A percentile compares a stretch with the other conserved stretches of the same genome.
Evolutionary conservation across 2,797 vertebrate genomes (phyloP).

Genomic region (Clarias pachynema): DNA sequence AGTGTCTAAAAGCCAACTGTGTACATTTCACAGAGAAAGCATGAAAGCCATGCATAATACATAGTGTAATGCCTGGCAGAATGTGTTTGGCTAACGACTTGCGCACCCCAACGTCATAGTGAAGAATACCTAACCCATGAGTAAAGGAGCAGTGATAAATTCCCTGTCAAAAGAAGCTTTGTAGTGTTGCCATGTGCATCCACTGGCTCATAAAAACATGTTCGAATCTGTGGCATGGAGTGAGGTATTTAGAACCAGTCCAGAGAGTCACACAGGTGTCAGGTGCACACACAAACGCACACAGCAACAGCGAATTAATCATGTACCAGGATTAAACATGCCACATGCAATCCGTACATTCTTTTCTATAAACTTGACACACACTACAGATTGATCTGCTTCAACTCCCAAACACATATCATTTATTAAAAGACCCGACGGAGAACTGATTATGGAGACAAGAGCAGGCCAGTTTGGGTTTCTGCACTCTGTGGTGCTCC

Average conservation of each 20-base stretch:
- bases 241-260: constrained; percentile 7
- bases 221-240: constrained; percentile 28
- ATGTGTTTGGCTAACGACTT: background rate
- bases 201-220: constrained; percentile 24
- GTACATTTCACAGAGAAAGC: background rate
- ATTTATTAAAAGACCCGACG: background rate
- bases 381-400: background rate
- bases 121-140: constrained; percentile 23
- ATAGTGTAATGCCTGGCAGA: background rate
- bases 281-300: background rate
- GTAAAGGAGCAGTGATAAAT: background rate
- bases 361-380: background rate
- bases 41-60: background rate
- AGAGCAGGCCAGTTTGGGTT: background rate
- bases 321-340: background rate
- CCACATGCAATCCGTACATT: background rate
- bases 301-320: background rate
- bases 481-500: background rate
- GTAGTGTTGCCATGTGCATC: background rate
- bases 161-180: constrained; percentile 26
- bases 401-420: background rate
- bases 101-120: background rate
- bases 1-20: background rate
- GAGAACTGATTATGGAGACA: background rate
- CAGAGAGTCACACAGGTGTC: constrained; percentile 1